Base-by-base conservation (phyloP, 2,888 invertebrate genomes). In the Malthinus seriepunctatus region DNA sequence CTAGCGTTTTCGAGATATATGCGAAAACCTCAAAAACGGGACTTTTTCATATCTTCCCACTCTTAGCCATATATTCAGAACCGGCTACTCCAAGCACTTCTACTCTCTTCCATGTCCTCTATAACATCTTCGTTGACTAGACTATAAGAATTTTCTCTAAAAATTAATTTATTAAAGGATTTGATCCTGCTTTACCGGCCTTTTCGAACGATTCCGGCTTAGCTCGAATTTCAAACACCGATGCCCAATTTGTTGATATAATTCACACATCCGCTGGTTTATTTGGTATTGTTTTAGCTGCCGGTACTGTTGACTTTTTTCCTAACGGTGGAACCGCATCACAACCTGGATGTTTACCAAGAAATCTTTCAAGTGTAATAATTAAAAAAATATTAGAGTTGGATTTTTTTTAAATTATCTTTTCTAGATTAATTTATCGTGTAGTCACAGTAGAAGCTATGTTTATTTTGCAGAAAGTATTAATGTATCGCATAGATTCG, bases 201-300 rank as follows among this genome's bases (percentile, higher is more conserved):
- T 87, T 86, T 68, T 79, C 82, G 5, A 73, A 76, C 42, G 81
- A 81, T 39, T 71, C 81, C 37, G 71, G 78, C 67, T 23, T 23
- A 23, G 2, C 23, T 2, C 23, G 23, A 2, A 73, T 77, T 38
- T 74, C 80, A 38, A 87, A 89, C 4, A 82, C 84, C 0, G 94
- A 94, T 72, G 95, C 95, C 0, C 81, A 84, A 66, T 88, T 94
- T 68, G 94, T 95, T 1, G 95, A 95, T 76, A 90, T 92, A 57
- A 91, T 95, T 68, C 95, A 95, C 73, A 93, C 95, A 0, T 93
- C 94, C 75, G 92, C 84, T 0, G 83, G 86, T 35, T 73, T 82
- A 3, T 83, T 84, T 63, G 87, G 87, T 0, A 83, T 85, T 69
- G 72, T 84, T 15, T 83, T 84, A 62, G 74, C 81, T 0, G 76